Evolutionary conservation across 2,888 invertebrate species (phyloP), one percentile per base, ranked within the genome.

Genomic region (Agrotis segetum): DNA sequence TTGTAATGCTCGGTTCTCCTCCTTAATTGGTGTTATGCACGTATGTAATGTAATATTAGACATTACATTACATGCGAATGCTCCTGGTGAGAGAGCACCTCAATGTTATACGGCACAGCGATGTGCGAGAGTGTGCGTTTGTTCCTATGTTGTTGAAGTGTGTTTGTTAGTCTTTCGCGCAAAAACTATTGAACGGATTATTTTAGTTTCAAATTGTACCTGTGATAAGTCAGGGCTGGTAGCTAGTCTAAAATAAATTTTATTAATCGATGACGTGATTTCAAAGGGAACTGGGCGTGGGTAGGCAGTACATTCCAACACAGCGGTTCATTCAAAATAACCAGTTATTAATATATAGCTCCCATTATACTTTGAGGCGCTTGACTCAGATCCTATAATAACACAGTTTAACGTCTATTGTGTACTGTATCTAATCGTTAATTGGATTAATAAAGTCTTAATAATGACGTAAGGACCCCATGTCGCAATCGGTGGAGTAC

Each of bases 391-490:
- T 59, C 29, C 14, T 46, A 11, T 72, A 66, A 79, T 69, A 62
- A 67, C 46, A 72, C 24, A 64, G 56, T 56, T 29, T 44, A 46
- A 46, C 58, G 19, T 29, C 11, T 55, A 53, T 59, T 60, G 49
- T 65, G 66, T 19, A 61, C 70, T 69, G 74, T 74, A 69, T 69
- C 82, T 69, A 83, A 83, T 82, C 56, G 66, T 14, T 82, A 49
- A 69, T 58, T 50, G 5, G 13, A 50, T 24, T 11, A 65, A 74
- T 66, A 52, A 67, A 21, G 13, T 14, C n/a, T 40, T 49, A 16
- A 46, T 67, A 34, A 62, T 67, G 53, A 66, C 60, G 55, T 66
- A 55, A 65, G 16, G n/a, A 19, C 7, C 7, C 40, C 16, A 2
- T 29, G 46, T n/a, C 58, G 24, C 19, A 7, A 21, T 34, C n/a